Evolutionary conservation across 1,140 invertebrate genomes (phyloP).

Genomic region (Formica selysi): DNA sequence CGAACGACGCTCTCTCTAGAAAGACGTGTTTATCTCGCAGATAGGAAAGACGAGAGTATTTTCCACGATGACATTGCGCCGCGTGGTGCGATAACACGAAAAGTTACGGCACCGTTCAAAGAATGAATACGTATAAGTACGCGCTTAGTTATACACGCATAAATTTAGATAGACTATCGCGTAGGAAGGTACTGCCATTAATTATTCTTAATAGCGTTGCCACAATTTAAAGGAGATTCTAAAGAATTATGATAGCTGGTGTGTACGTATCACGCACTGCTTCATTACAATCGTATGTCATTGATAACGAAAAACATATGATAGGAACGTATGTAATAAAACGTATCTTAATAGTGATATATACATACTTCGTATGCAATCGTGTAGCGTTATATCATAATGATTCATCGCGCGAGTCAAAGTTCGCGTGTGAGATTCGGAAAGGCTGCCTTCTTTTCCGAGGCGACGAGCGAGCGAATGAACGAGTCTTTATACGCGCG

Average conservation of each 20-base stretch:
- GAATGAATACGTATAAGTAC: constrained; percentile 40
- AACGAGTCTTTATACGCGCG: not conserved
- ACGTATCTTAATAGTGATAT: not conserved
- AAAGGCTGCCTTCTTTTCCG: not conserved
- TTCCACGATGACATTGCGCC: constrained; percentile 20
- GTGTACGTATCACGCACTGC: not conserved
- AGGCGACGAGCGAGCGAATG: not conserved
- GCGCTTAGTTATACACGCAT: constrained; percentile 17
- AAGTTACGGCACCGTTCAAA: constrained; percentile 36
- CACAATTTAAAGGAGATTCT: not conserved
- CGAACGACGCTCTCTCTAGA: constrained; percentile 18
- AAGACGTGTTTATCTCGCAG: constrained; percentile 53
- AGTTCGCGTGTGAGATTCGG: not conserved
- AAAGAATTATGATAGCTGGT: not conserved
- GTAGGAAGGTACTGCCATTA: constrained; percentile 17
- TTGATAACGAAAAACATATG: constrained; percentile 5
- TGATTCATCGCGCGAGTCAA: constrained; percentile 2
- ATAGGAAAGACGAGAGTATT: constrained; percentile 31
- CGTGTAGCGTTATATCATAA: not conserved
- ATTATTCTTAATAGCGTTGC: constrained; percentile 21
- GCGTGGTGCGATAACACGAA: constrained; percentile 19
- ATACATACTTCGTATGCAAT: not conserved
- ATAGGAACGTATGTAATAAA: not conserved
- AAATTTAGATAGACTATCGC: constrained; percentile 48
- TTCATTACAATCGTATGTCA: constrained; percentile 1